phyloP scores from a whole-genome alignment of 1,140 invertebrate species.

The Chionoecetes opilio region DNA sequence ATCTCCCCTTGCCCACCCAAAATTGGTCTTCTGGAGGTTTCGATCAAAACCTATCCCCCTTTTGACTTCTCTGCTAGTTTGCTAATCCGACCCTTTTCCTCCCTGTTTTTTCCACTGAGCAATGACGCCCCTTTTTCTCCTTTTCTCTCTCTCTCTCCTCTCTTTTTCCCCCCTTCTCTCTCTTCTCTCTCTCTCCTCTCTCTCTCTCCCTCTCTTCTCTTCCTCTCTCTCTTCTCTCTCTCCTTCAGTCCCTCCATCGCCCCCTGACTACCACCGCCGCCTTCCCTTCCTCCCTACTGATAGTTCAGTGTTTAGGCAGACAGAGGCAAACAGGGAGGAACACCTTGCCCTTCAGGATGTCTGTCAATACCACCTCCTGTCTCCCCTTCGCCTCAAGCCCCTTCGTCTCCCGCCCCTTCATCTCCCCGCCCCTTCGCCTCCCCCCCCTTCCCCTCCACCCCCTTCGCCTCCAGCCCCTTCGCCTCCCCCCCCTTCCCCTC shows the following conservation, averaged over 20 bases:
- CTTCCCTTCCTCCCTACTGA: background rate
- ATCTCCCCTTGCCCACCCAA: background rate
- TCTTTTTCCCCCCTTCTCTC: background rate
- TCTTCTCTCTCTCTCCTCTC: background rate
- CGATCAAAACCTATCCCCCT: background rate
- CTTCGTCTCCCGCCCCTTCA: background rate
- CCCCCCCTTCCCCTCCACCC: too few species aligned
- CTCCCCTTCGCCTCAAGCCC: background rate
- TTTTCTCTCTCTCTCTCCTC: background rate
- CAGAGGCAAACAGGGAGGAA: constrained; percentile 1
- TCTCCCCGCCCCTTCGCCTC: background rate
- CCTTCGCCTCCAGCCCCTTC: background rate
- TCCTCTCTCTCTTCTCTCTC: background rate
- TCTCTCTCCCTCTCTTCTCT: background rate
- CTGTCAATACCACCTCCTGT: background rate
- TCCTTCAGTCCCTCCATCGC: background rate
- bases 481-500: background rate
- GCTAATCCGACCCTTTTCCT: too few species aligned
- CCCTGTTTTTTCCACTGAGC: too few species aligned
- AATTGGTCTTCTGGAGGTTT: background rate
- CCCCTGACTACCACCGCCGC: background rate
- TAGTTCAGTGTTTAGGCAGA: background rate
- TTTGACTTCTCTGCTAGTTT: too few species aligned
- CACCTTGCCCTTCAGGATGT: background rate
- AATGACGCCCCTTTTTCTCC: background rate